Base-by-base conservation (phyloP, 1,140 invertebrate species). In the Orius laevigatus region DNA sequence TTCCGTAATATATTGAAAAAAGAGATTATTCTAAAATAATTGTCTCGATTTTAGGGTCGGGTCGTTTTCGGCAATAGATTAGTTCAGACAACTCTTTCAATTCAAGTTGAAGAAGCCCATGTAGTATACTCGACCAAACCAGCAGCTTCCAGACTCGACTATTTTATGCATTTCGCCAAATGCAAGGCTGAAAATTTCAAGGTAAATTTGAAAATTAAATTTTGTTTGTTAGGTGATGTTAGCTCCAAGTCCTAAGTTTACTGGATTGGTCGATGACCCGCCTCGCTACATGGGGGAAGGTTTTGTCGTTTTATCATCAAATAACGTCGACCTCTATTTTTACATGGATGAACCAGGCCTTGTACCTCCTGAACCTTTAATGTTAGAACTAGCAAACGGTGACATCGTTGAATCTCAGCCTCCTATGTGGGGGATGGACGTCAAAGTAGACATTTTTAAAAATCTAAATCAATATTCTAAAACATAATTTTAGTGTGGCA, bases 231-330 rank as follows among this genome's bases (percentile, higher is more conserved):
- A 74, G 60, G 83, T 95, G 1, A 85, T 95, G 66, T 70, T 95
- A 52, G 89, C 88, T 20, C 88, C 87, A 11, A 93, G 88, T 69
- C 84, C 82, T 10, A 93, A 93, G 60, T 96, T 94, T 62, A 89
- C 81, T 2, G 88, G 88, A 2, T 77, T 91, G 67, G 75, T 83
- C 2, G 92, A 97, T 67, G 92, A 97, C 59, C 92, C 94, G 3
- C 94, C 94, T 2, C 64, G 94, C 32, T 94, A 85, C 56, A 98
- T 98, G 92, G 92, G 91, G 14, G 90, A 97, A 69, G 94, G 93
- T 3, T 98, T 98, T 68, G 92, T 95, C 6, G 76, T 98, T 6
- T 76, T 97, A 65, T 92, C 91, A 61, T 91, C 89, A 3, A 95
- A 94, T 63, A 81, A 86, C 59, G 82, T 96, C 53, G 86, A 95